phyloP scores from a whole-genome alignment of 1,140 invertebrate species.

The Eupristina koningsbergeri region DNA sequence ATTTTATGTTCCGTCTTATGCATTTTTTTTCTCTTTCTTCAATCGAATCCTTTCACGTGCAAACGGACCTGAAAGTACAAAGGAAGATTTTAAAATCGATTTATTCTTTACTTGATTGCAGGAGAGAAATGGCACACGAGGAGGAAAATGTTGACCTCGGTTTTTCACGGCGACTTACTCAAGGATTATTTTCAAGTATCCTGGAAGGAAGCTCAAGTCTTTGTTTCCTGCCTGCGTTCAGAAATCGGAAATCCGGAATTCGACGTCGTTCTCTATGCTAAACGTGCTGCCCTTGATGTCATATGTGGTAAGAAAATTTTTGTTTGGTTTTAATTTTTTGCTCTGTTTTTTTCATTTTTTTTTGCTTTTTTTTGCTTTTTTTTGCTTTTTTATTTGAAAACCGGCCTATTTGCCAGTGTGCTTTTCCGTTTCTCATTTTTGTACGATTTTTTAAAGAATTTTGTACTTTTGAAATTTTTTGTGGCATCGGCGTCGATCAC shows the following conservation, averaged over 20 bases:
- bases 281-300: slow-evolving; percentile 80
- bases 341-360: neutral
- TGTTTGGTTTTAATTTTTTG: neutral
- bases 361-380: neutral
- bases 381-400: neutral
- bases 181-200: slow-evolving; percentile 79
- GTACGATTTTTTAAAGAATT: neutral
- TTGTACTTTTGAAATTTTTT: neutral
- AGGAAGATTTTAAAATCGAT: neutral
- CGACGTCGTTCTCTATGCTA: slow-evolving; percentile 75
- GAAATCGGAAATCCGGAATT: slow-evolving; percentile 77
- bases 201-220: slow-evolving; percentile 67
- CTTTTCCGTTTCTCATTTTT: neutral
- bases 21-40: neutral
- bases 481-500: neutral
- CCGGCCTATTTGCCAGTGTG: neutral
- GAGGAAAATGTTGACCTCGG: slow-evolving; percentile 83
- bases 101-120: slow-evolving; percentile 54
- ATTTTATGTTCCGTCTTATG: too few relatives aligned
- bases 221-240: slow-evolving; percentile 77
- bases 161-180: slow-evolving; percentile 84
- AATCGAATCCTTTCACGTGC: neutral
- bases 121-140: slow-evolving; percentile 80
- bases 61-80: neutral
- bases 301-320: slow-evolving; percentile 75